phyloP scores from a whole-genome alignment of 2,113 vertebrate genomes.

The Ictidomys tridecemlineatus region DNA sequence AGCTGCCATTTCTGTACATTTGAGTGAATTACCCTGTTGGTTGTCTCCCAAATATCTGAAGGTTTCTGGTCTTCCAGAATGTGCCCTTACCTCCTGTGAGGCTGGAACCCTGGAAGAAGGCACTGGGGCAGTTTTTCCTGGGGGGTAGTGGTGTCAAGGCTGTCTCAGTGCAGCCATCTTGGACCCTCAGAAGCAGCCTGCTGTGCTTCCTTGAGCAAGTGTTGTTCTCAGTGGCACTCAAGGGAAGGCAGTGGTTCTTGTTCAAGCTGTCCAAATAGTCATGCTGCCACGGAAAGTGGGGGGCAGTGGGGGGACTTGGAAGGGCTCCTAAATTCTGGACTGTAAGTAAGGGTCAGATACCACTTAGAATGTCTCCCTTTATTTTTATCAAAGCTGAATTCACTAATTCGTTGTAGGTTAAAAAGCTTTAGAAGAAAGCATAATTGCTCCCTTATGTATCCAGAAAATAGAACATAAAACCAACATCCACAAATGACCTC shows the following conservation, averaged over 20 bases:
- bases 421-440: neutral
- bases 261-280: neutral
- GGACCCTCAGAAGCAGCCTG: neutral
- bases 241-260: neutral
- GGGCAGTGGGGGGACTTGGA: neutral
- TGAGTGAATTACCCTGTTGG: neutral
- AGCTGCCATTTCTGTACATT: no score
- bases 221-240: neutral
- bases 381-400: neutral
- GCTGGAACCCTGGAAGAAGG: neutral
- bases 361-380: neutral
- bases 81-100: neutral
- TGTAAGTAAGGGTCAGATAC: neutral
- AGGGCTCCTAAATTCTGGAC: neutral
- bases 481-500: neutral
- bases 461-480: neutral
- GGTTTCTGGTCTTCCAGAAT: neutral
- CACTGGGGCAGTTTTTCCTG: neutral
- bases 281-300: neutral
- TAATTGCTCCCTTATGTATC: neutral
- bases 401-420: neutral
- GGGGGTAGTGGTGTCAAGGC: neutral
- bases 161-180: neutral
- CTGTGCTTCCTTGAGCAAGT: neutral
- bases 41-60: neutral